These are phyloP conservation scores for Pachyramphus minor DNA, from an alignment of 2,113 vertebrate species.

Conservation along the genomic window DNA sequence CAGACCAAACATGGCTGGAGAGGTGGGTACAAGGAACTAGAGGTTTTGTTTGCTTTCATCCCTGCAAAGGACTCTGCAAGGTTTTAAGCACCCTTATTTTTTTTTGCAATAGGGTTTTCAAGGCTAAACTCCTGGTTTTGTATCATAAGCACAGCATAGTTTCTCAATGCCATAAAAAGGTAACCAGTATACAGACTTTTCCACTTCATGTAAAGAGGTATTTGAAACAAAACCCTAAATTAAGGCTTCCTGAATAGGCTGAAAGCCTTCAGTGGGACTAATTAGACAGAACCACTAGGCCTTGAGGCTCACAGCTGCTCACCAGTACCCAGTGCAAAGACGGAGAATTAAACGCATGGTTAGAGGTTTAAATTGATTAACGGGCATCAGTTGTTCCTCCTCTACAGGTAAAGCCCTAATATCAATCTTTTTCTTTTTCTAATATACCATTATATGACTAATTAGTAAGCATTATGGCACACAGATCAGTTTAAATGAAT, in stretches of 20 bases:
- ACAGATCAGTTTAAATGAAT: background rate
- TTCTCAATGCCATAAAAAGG: background rate
- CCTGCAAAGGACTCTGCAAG: background rate
- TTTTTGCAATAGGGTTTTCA: background rate
- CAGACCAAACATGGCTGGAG: background rate
- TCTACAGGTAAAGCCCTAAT: constrained; percentile 35
- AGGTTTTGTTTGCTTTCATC: background rate
- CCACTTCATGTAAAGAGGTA: background rate
- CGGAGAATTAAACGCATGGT: constrained; percentile 41
- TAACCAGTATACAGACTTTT: background rate
- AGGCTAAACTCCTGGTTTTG: background rate
- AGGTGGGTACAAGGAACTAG: background rate
- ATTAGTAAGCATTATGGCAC: constrained; percentile 2
- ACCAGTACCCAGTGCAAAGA: constrained; percentile 28
- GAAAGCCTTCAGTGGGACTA: constrained; percentile 56
- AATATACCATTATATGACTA: constrained; percentile 38
- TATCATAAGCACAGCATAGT: background rate
- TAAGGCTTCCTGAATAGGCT: constrained; percentile 24
- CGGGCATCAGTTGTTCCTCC: constrained; percentile 34
- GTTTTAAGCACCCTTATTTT: background rate
- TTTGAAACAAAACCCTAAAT: constrained; percentile 50
- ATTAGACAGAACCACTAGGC: constrained; percentile 53
- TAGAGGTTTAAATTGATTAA: constrained; percentile 59
- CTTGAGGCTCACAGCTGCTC: constrained; percentile 61
- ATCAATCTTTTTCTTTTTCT: constrained; percentile 46